Conservation (phyloP, 2,888 invertebrate species). For the Periphyllus acericola region DNA sequence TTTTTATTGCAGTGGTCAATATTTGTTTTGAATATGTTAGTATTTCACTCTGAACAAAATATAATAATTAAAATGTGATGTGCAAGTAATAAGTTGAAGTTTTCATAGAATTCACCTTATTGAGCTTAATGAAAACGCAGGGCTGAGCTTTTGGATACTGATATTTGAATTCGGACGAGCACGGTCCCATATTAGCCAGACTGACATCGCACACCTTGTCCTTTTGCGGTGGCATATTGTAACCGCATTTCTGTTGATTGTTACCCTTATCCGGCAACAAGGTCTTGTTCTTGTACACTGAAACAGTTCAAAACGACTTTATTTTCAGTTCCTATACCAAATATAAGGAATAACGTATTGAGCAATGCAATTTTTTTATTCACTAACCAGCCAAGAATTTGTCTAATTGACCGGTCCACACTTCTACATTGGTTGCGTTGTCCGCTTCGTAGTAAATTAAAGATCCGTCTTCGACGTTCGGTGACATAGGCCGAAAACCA, state of each 20-base stretch:
- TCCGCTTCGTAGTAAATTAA: constrained; percentile 73
- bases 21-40: no score
- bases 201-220: constrained; percentile 72
- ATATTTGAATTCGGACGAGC: constrained; percentile 70
- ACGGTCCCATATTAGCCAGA: constrained; percentile 69
- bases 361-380: neutral
- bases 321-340: neutral
- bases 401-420: constrained; percentile 72
- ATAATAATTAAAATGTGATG: no score
- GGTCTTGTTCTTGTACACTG: constrained; percentile 50
- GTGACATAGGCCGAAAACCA: constrained; percentile 74
- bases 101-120: constrained; percentile 70
- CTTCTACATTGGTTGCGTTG: constrained; percentile 69
- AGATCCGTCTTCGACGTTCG: constrained; percentile 71
- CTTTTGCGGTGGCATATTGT: constrained; percentile 67
- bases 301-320: neutral
- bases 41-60: no score
- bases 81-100: neutral
- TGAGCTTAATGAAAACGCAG: constrained; percentile 86
- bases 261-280: constrained; percentile 68
- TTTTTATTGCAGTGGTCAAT: no score
- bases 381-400: constrained; percentile 72
- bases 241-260: constrained; percentile 72
- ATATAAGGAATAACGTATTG: neutral
- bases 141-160: constrained; percentile 81